Evolutionary conservation across 2,888 invertebrate genomes (phyloP).

Genomic region (Fragum fragum): DNA sequence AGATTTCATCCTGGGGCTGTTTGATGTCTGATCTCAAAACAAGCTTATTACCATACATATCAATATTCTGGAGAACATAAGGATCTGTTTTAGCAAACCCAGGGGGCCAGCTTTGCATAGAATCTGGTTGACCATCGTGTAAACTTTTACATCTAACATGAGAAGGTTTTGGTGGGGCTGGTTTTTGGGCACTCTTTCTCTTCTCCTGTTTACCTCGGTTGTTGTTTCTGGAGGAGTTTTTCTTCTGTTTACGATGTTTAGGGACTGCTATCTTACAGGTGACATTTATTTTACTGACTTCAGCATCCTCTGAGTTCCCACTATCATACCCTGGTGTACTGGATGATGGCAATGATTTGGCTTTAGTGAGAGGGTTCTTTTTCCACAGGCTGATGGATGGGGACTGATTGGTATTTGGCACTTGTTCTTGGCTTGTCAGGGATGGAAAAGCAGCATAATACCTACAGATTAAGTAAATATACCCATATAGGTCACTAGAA

Average conservation of each 20-base stretch:
- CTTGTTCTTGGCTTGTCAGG: slow-evolving; percentile 76
- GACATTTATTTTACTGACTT: slow-evolving; percentile 53
- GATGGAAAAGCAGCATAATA: slow-evolving; percentile 88
- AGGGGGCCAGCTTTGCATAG: slow-evolving; percentile 52
- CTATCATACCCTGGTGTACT: slow-evolving; percentile 42
- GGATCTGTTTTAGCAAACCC: slow-evolving; percentile 53
- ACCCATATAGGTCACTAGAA: too few species aligned
- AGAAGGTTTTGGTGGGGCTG: slow-evolving; percentile 2
- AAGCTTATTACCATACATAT: slow-evolving; percentile 25
- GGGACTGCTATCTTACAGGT: slow-evolving; percentile 43
- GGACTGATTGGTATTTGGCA: slow-evolving; percentile 53
- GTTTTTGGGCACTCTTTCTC: slow-evolving; percentile 7
- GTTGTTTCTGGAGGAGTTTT: slow-evolving; percentile 30
- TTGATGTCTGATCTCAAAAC: slow-evolving; percentile 37
- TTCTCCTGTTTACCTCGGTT: slow-evolving; percentile 19
- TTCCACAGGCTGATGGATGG: slow-evolving; percentile 73
- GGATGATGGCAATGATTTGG: slow-evolving; percentile 24
- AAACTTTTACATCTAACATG: slow-evolving; percentile 9
- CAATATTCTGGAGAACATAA: slow-evolving; percentile 26
- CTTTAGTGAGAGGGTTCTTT: slow-evolving; percentile 71
- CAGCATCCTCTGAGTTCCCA: slow-evolving; percentile 54
- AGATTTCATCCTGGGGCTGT: slow-evolving; percentile 66
- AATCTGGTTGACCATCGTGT: neutral
- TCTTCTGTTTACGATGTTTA: slow-evolving; percentile 41
- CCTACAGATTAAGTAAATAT: too few species aligned